A percentile compares a stretch with the other conserved stretches of the same genome.
Conservation (phyloP, 1,140 invertebrate species). For the Drosophila fuyamai region DNA sequence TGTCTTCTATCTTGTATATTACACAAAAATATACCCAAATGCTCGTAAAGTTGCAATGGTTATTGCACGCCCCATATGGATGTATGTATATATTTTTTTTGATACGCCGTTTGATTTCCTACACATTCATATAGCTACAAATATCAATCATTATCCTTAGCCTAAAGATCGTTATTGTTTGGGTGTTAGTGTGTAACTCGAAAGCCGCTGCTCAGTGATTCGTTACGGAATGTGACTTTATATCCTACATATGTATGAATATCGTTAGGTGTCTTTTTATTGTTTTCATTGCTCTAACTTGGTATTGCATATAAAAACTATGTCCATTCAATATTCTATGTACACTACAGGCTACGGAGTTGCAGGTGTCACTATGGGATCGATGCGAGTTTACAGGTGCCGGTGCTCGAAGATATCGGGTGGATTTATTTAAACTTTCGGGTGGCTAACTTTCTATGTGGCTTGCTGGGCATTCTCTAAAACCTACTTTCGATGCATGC, state of each 20-base stretch:
- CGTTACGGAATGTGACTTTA: slow-evolving; percentile 64
- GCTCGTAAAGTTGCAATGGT: slow-evolving; percentile 60
- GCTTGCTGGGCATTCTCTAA: slow-evolving; percentile 52
- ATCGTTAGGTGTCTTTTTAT: slow-evolving; percentile 52
- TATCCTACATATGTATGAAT: slow-evolving; percentile 51
- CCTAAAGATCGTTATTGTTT: slow-evolving; percentile 52
- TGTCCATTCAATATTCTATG: slow-evolving; percentile 59
- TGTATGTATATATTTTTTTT: slow-evolving; percentile 54
- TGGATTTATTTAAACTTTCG: neutral
- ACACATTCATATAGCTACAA: slow-evolving; percentile 59
- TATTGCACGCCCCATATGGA: slow-evolving; percentile 55
- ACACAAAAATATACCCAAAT: slow-evolving; percentile 78
- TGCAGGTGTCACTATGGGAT: slow-evolving; percentile 43
- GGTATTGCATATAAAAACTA: slow-evolving; percentile 78
- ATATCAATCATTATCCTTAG: slow-evolving; percentile 59
- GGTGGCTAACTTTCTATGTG: slow-evolving; percentile 36
- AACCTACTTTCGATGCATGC: slow-evolving; percentile 74
- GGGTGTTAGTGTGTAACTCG: slow-evolving; percentile 38
- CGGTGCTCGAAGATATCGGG: slow-evolving; percentile 11
- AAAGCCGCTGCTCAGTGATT: slow-evolving; percentile 63
- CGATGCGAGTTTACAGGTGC: slow-evolving; percentile 30
- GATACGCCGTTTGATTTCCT: slow-evolving; percentile 56
- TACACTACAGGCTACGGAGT: slow-evolving; percentile 65
- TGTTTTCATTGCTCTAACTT: slow-evolving; percentile 65
- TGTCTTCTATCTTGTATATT: slow-evolving; percentile 59